These are phyloP conservation scores for Hippocampus zosterae DNA, from an alignment of 2,113 vertebrate species.

Conservation along the genomic window DNA sequence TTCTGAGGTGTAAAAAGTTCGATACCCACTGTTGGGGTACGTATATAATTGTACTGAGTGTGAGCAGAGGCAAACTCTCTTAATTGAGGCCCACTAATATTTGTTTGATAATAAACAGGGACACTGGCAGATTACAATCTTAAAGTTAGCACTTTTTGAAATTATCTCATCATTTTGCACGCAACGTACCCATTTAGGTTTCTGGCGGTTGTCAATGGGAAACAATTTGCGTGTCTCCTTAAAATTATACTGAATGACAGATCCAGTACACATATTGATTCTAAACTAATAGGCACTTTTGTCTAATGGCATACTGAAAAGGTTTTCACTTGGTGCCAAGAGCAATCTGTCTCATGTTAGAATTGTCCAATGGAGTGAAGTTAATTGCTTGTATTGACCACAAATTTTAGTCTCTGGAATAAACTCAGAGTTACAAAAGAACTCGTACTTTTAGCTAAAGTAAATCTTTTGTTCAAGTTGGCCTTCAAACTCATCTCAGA, in stretches of 20 bases:
- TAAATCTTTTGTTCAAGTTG: no score
- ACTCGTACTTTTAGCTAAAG: no score
- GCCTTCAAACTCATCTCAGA: no score
- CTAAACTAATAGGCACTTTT: slow-evolving; percentile 20
- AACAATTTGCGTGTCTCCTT: background rate
- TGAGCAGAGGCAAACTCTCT: background rate
- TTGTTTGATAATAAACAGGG: background rate
- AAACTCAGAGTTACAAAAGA: no score
- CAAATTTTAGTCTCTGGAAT: no score
- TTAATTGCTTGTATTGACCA: no score
- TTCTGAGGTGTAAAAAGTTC: background rate
- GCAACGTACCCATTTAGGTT: background rate
- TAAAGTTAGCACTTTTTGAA: background rate
- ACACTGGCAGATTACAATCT: background rate
- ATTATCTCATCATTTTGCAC: background rate
- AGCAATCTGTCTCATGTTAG: background rate
- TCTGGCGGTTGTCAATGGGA: slow-evolving; percentile 4
- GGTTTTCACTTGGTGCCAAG: slow-evolving; percentile 17
- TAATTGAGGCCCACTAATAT: background rate
- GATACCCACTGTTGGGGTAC: background rate
- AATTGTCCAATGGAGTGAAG: background rate
- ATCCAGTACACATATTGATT: slow-evolving; percentile 26
- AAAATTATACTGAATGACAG: background rate
- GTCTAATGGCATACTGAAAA: slow-evolving; percentile 32
- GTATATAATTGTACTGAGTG: background rate